phyloP scores from a whole-genome alignment of 2,113 vertebrate genomes.

The Pedetes capensis region DNA sequence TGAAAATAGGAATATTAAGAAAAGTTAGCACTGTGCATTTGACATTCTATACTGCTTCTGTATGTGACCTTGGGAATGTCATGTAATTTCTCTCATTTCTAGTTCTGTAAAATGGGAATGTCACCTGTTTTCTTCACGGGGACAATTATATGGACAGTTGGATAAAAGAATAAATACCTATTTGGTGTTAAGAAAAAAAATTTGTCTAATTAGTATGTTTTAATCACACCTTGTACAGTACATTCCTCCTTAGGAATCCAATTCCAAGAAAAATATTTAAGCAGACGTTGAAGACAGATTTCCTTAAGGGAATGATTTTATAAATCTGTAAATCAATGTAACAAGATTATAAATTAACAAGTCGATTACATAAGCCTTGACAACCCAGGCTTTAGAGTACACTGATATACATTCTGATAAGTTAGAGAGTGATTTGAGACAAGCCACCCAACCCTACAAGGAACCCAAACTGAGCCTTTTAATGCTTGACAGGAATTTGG shows the following conservation, averaged over 20 bases:
- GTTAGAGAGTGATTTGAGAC: not conserved
- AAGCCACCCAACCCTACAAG: not conserved
- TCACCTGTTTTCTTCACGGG: not conserved
- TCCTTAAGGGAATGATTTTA: conserved; percentile 70
- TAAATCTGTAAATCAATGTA: conserved; percentile 69
- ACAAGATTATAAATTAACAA: conserved; percentile 72
- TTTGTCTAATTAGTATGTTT: conserved; percentile 55
- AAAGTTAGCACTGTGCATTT: not conserved
- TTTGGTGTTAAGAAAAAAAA: not conserved
- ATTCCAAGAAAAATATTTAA: conserved; percentile 73
- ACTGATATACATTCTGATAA: not conserved
- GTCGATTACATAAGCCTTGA: conserved; percentile 67
- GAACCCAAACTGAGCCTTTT: not conserved
- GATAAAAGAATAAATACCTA: not conserved
- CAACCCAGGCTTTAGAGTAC: conserved; percentile 45
- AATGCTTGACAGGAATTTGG: not conserved
- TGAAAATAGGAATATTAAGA: not conserved
- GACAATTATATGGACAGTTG: not conserved
- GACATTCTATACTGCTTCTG: not conserved
- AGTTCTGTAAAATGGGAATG: conserved; percentile 62
- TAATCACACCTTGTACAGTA: conserved; percentile 59
- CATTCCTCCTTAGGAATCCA: conserved; percentile 52
- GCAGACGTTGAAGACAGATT: conserved; percentile 74
- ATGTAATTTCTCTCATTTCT: conserved; percentile 16
- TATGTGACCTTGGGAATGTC: conserved; percentile 60